Percentiles rank a stretch among this genome's conserved stretches.
These are phyloP conservation scores for Melanotus villosus DNA, from an alignment of 2,888 invertebrate genomes.

Conservation along the genomic window DNA sequence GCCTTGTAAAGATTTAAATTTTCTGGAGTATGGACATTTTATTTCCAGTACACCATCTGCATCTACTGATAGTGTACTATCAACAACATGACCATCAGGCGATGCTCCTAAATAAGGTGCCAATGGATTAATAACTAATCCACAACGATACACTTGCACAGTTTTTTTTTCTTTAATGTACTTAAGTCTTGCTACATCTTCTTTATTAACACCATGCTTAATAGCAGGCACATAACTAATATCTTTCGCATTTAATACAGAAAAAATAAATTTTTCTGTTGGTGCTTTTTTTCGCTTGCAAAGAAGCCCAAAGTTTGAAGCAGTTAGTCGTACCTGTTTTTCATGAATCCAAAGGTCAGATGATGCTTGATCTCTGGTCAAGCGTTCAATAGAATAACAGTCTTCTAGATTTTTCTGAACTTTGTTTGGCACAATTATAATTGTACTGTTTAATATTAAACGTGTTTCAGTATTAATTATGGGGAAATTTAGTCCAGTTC, in stretches of 20 bases:
- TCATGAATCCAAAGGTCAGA: neutral
- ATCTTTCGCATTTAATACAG: neutral
- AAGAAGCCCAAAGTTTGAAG: neutral
- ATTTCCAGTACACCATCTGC: neutral
- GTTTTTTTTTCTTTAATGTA: neutral
- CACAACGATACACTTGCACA: neutral
- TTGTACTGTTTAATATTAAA: neutral
- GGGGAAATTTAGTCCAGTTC: neutral
- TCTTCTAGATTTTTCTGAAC: neutral
- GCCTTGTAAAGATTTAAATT: neutral
- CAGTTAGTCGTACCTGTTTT: neutral
- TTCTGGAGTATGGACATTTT: neutral
- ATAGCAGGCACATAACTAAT: neutral
- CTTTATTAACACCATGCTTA: neutral
- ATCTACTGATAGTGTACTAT: neutral
- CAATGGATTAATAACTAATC: neutral
- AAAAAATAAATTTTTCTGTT: neutral
- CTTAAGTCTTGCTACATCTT: neutral
- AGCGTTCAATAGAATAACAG: neutral
- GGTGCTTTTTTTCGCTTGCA: neutral
- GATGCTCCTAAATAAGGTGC: constrained; percentile 2
- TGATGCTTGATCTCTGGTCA: neutral
- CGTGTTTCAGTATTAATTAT: neutral
- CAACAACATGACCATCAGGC: neutral
- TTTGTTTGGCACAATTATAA: neutral